Evolutionary conservation across 2,888 invertebrate genomes (phyloP).

Genomic region (Leptinotarsa peninsularis): DNA sequence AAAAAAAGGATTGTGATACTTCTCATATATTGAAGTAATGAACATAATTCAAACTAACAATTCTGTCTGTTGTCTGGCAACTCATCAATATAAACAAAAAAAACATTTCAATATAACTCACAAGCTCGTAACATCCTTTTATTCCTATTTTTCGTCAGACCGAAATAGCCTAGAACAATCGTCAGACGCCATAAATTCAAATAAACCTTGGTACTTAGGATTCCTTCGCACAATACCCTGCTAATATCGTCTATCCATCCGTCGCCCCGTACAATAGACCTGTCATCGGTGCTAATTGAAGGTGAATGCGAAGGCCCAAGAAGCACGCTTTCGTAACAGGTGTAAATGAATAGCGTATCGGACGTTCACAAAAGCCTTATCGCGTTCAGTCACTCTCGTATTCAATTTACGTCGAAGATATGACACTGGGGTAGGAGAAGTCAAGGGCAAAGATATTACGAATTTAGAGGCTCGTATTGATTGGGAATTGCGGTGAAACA

Average conservation of each 20-base stretch:
- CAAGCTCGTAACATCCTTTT: neutral
- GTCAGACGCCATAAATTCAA: slow-evolving; percentile 15
- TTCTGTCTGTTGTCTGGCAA: neutral
- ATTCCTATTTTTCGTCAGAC: slow-evolving; percentile 11
- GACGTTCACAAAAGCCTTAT: slow-evolving; percentile 28
- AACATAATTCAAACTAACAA: neutral
- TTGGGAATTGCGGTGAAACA: too few species aligned
- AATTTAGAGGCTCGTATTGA: too few species aligned
- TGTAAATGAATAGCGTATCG: slow-evolving; percentile 35
- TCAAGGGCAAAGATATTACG: too few species aligned
- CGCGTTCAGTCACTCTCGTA: slow-evolving; percentile 18
- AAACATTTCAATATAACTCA: neutral
- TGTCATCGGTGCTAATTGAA: slow-evolving; percentile 33
- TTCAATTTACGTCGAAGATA: neutral
- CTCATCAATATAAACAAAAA: neutral
- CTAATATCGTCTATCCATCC: slow-evolving; percentile 28
- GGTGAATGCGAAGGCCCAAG: slow-evolving; percentile 27
- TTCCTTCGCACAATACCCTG: slow-evolving; percentile 21
- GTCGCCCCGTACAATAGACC: slow-evolving; percentile 29
- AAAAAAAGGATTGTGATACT: too few species aligned
- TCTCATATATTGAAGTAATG: too few species aligned
- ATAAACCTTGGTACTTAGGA: slow-evolving; percentile 10
- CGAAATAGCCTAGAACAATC: neutral
- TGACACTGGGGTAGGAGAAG: too few species aligned
- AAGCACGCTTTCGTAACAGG: slow-evolving; percentile 34